A percentile compares a stretch with the other conserved stretches of the same genome.
Conservation (phyloP, 2,113 vertebrate species). For the Cygnus buccinator region DNA sequence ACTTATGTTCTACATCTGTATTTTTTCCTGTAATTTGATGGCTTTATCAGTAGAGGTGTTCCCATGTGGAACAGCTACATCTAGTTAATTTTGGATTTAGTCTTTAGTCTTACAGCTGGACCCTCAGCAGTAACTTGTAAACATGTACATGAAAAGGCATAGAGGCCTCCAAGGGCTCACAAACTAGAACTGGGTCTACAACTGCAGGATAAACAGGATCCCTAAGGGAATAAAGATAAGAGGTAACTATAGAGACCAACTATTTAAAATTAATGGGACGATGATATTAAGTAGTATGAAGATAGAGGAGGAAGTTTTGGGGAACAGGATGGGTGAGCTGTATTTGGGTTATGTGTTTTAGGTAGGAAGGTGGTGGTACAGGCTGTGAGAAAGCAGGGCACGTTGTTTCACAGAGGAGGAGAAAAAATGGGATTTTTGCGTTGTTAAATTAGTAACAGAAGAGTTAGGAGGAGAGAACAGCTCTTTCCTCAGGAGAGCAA, state of each 20-base stretch:
- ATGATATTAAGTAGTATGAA: background rate
- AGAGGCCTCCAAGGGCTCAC: background rate
- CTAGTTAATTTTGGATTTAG: constrained; percentile 9
- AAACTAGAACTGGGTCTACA: background rate
- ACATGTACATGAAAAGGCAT: background rate
- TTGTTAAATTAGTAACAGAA: background rate
- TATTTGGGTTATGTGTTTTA: accelerated
- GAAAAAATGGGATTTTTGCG: background rate
- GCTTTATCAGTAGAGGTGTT: constrained; percentile 22
- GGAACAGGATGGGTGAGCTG: background rate
- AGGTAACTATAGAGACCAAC: background rate
- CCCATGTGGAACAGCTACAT: constrained; percentile 12
- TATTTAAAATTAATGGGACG: background rate
- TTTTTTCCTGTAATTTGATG: constrained; percentile 55
- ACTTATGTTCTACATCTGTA: constrained; percentile 12
- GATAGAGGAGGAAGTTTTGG: background rate
- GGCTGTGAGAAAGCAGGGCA: background rate
- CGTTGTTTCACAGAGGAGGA: background rate
- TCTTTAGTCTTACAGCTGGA: background rate
- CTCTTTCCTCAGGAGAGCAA: background rate
- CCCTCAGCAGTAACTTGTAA: constrained; percentile 13
- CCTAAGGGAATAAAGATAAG: background rate
- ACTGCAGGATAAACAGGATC: background rate
- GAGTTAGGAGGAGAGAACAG: background rate
- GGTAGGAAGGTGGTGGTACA: background rate